Percentiles rank a stretch among this genome's conserved stretches.
Conservation (phyloP, 2,113 vertebrate genomes). For the Rhizomys pruinosus region DNA sequence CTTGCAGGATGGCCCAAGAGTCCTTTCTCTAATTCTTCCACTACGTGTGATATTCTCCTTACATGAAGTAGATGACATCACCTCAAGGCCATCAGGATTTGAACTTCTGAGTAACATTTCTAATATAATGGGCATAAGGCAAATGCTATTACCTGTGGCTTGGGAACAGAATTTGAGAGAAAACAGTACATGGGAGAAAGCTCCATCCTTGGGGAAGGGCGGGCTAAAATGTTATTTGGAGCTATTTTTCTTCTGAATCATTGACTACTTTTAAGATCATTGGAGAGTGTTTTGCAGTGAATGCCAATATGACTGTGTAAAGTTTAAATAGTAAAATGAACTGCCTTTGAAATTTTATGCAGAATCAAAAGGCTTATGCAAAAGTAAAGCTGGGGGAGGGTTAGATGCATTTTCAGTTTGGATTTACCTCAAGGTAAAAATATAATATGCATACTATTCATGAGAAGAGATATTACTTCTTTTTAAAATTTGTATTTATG, state of each 20-base stretch:
- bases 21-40: neutral
- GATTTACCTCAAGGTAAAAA: constrained; percentile 27
- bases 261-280: neutral
- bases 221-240: neutral
- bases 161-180: neutral
- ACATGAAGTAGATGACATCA: neutral
- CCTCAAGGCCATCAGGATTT: neutral
- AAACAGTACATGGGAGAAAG: neutral
- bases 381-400: neutral
- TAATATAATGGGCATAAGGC: neutral
- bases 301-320: neutral
- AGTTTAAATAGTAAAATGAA: constrained; percentile 25
- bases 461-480: neutral
- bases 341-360: neutral
- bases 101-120: constrained; percentile 6
- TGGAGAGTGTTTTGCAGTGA: neutral
- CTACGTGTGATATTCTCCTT: neutral
- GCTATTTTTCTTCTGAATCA: constrained; percentile 30
- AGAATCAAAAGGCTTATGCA: constrained; percentile 19
- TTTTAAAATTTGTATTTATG: too few species aligned
- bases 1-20: neutral
- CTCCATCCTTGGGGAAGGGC: neutral
- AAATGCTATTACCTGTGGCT: neutral
- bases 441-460: constrained; percentile 43
- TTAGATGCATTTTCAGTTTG: constrained; percentile 46